phyloP scores from a whole-genome alignment of 2,888 invertebrate genomes.

The Nemotelus nigrinus region DNA sequence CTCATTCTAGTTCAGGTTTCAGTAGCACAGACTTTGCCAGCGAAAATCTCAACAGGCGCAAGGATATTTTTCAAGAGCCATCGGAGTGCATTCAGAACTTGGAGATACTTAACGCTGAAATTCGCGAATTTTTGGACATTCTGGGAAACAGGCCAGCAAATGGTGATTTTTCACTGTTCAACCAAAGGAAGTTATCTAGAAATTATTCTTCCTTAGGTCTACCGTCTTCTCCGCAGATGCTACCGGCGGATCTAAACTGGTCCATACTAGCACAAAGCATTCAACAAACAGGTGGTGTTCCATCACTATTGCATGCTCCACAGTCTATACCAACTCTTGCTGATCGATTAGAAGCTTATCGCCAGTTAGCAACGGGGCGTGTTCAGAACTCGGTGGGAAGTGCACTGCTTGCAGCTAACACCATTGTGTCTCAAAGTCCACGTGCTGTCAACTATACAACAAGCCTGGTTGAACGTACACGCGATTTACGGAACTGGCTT shows the following conservation, averaged over 20 bases:
- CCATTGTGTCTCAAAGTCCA: slow-evolving; percentile 63
- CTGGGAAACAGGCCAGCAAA: slow-evolving; percentile 69
- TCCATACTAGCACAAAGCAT: slow-evolving; percentile 62
- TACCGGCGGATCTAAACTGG: slow-evolving; percentile 70
- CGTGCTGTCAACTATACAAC: slow-evolving; percentile 69
- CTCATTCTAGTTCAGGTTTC: slow-evolving; percentile 69
- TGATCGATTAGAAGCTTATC: slow-evolving; percentile 68
- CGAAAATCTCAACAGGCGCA: slow-evolving; percentile 63
- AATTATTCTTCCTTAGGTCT: slow-evolving; percentile 35
- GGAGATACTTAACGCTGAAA: slow-evolving; percentile 76
- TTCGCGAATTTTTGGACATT: slow-evolving; percentile 76
- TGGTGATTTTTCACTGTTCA: slow-evolving; percentile 62
- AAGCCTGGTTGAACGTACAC: slow-evolving; percentile 72
- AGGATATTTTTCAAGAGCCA: slow-evolving; percentile 70
- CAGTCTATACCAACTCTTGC: slow-evolving; percentile 66
- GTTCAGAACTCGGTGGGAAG: slow-evolving; percentile 64
- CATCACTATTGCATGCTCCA: slow-evolving; percentile 56
- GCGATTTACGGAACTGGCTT: slow-evolving; percentile 74
- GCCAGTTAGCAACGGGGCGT: slow-evolving; percentile 66
- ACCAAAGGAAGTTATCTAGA: slow-evolving; percentile 56
- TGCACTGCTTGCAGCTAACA: slow-evolving; percentile 64
- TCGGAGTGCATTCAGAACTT: slow-evolving; percentile 76
- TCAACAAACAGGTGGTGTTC: slow-evolving; percentile 61
- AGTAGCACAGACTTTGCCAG: slow-evolving; percentile 75
- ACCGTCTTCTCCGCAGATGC: slow-evolving; percentile 65